Base-by-base conservation (phyloP, 2,113 vertebrate species). In the Elaphurus davidianus region DNA sequence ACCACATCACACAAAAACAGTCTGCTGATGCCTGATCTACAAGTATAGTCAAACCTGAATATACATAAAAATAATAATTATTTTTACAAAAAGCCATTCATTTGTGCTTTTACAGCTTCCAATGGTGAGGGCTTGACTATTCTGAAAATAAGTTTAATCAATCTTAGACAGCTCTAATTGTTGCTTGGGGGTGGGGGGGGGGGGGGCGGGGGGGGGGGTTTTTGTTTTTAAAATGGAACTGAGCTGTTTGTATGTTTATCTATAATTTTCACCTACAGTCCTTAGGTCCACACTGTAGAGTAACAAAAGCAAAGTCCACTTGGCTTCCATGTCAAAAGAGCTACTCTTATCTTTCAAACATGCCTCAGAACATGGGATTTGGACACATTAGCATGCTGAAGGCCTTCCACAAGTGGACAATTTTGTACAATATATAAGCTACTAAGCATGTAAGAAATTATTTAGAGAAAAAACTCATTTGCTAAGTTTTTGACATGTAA, bases 401-500 rank as follows among this genome's bases (percentile, higher is more conserved):
- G 17, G 21, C 60, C 28, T n/a, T 90, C 27, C 23, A 76, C 60
- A 55, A 96, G 23, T 19, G 25, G 6, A 60, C 6, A 28, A 81
- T 19, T 62, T 78, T 45, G 55, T 55, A 94, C 19, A 91, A 90
- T 60, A 90, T 36, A 54, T 50, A 93, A 89, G 85, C 60, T 62
- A 87, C 15, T 84, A 74, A 88, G 54, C 14, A 97, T n/a, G 50
- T 87, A 90, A 83, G 17, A 82, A 91, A 86, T 81, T 93, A 33
- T 79, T 50, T 16, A 89, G 40, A 86, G 36, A 92, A 7, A 87
- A 96, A n/a, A 90, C 36, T 33, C 1, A 8, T 76, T 79, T 96
- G 50, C 33, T 93, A 94, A 83, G 43, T 64, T 45, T 96, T 59
- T 23, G 33, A 81, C 57, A 54, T 43, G 40, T 94, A 97, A 96